Base-by-base conservation (phyloP, 2,888 invertebrate species). In the Polyommatus iphigenia region DNA sequence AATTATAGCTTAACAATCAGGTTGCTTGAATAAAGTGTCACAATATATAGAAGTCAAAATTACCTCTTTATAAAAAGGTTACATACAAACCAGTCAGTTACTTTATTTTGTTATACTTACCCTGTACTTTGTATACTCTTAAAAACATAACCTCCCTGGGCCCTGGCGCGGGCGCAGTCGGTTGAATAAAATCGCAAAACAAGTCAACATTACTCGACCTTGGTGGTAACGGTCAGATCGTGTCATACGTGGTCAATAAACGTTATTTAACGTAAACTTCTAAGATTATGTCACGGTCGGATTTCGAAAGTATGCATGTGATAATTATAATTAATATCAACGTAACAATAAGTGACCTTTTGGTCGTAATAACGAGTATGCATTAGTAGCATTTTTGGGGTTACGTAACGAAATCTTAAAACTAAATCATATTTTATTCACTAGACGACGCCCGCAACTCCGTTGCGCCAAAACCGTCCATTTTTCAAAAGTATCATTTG, bases 181-280 rank as follows among this genome's bases (percentile, higher is more conserved):
- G 41, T 41, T 41, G n/a, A 2, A 57, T 15, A 57, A 59, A 59
- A 8, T 24, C 62, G 20, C 62, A 24, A 62, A 62, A 62, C 62
- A 24, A 62, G 24, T 62, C 5, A 24, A 4, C 20, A 24, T 82
- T 85, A 84, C 83, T 85, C 87, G 78, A 67, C 67, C 67, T 29
- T 67, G 29, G 46, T 46, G 46, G 46, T 46, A 46, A 29, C 29
- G 29, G 29, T 29, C 13, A 6, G 29, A 67, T 67, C 67, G 67
- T 67, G 67, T 67, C 67, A 67, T 67, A 67, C 67, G 29, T 67
- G 67, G 67, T 67, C 29, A 67, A 67, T 67, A 67, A 15, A 67
- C 62, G 24, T 67, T 24, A 67, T 67, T 67, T 67, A 15, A 67
- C 73, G 73, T 73, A 73, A 73, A 54, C 75, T 73, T 73, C 73